These are phyloP conservation scores for Momotus momota DNA, from an alignment of 2,797 vertebrate species.

Conservation along the genomic window DNA sequence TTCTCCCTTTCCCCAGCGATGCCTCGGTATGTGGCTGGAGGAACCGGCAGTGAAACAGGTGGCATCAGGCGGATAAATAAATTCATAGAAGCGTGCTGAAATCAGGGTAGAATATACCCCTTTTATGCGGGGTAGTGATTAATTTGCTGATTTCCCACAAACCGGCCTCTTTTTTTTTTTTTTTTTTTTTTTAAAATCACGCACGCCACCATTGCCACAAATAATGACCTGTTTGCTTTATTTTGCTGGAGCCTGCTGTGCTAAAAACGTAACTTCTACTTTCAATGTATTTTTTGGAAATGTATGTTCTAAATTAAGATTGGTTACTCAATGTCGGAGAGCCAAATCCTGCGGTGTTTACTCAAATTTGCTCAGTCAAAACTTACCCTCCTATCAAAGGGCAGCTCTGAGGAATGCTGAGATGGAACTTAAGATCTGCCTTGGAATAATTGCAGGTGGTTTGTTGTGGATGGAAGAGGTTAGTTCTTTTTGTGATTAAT, in stretches of 20 bases:
- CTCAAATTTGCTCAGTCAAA: background rate
- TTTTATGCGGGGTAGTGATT: slow-evolving; percentile 66
- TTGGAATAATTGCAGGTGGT: background rate
- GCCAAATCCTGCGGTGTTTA: background rate
- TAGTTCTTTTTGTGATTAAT: background rate
- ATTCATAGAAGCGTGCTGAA: slow-evolving; percentile 69
- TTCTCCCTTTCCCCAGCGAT: background rate
- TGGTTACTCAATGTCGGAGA: background rate
- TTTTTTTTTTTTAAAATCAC: slow-evolving; percentile 18
- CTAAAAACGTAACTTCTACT: background rate
- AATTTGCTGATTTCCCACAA: slow-evolving; percentile 66
- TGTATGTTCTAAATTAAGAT: background rate
- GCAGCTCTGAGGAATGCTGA: background rate
- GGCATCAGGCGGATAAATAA: slow-evolving; percentile 73
- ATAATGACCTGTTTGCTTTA: slow-evolving; percentile 66
- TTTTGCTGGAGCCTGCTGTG: background rate
- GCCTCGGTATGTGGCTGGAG: slow-evolving; percentile 61
- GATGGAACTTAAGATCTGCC: background rate
- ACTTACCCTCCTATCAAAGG: background rate
- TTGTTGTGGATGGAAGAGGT: background rate
- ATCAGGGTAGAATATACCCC: slow-evolving; percentile 60
- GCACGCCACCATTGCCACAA: background rate
- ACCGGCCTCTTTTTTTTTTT: background rate
- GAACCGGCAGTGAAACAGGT: slow-evolving; percentile 71
- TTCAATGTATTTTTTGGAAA: background rate